These are phyloP conservation scores for Gobio occitaniae DNA, from an alignment of 2,797 vertebrate genomes.

Conservation along the genomic window DNA sequence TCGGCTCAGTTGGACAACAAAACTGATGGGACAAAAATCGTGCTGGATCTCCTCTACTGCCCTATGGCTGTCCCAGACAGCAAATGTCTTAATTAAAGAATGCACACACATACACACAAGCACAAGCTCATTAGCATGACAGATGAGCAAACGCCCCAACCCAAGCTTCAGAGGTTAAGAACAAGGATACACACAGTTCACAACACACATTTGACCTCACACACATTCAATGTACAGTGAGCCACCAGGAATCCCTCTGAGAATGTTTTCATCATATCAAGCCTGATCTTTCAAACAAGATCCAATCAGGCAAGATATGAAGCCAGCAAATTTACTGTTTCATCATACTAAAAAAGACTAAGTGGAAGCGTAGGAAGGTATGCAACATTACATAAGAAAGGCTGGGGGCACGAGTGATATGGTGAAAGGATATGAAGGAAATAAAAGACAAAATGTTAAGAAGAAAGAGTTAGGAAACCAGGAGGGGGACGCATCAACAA, in stretches of 20 bases:
- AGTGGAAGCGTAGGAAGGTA: slow-evolving; percentile 23
- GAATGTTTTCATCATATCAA: slow-evolving; percentile 39
- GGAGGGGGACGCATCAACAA: not conserved
- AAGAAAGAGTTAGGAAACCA: not conserved
- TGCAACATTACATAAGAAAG: slow-evolving; percentile 19
- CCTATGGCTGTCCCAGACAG: slow-evolving; percentile 16
- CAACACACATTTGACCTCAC: not conserved
- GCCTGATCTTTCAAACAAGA: slow-evolving; percentile 13
- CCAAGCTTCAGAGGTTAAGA: slow-evolving; percentile 22
- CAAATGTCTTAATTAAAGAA: slow-evolving; percentile 47
- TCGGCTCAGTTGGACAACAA: not conserved
- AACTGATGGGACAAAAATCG: not conserved
- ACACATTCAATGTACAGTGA: slow-evolving; percentile 23
- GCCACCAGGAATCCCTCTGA: slow-evolving; percentile 19
- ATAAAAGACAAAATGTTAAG: slow-evolving; percentile 1
- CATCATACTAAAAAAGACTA: slow-evolving; percentile 19
- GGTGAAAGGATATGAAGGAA: slow-evolving; percentile 11
- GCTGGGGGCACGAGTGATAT: slow-evolving; percentile 11
- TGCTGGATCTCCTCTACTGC: not conserved
- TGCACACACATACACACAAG: not conserved
- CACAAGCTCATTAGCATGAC: slow-evolving; percentile 38
- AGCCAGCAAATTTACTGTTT: not conserved
- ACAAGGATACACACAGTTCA: slow-evolving; percentile 3
- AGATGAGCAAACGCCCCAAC: slow-evolving; percentile 37
- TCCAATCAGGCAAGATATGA: not conserved